Percentiles rank a stretch among this genome's conserved stretches.
Conservation (phyloP, 2,797 vertebrate genomes). For the Tenualosa thibaudeaui region DNA sequence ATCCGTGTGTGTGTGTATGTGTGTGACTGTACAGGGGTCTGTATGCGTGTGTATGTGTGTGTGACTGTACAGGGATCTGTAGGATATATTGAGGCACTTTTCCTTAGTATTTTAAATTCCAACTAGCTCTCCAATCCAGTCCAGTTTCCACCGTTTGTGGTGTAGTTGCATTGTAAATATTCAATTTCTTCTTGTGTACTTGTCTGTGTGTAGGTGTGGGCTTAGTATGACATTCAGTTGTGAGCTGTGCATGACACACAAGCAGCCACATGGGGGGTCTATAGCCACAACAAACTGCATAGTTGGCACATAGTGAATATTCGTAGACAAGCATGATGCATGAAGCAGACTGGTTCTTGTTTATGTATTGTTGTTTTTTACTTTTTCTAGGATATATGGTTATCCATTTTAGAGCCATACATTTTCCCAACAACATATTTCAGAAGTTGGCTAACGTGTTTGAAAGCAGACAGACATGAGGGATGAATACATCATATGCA, state of each 20-base stretch:
- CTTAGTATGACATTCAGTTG: too few relatives aligned
- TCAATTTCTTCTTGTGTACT: too few relatives aligned
- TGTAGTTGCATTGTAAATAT: too few relatives aligned
- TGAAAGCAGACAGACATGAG: constrained; percentile 38
- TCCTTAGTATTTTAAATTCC: too few relatives aligned
- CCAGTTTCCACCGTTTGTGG: too few relatives aligned
- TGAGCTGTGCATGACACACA: background rate
- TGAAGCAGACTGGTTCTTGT: constrained; percentile 16
- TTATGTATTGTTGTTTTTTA: constrained; percentile 8
- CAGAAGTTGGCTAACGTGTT: constrained; percentile 34
- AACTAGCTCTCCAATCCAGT: too few relatives aligned
- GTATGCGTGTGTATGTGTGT: too few relatives aligned
- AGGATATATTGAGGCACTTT: too few relatives aligned
- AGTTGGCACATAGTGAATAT: background rate
- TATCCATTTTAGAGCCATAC: constrained; percentile 36
- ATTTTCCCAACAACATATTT: constrained; percentile 36
- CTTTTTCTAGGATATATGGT: constrained; percentile 30
- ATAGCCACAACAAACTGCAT: background rate
- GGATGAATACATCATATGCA: constrained; percentile 32
- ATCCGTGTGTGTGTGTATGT: too few relatives aligned
- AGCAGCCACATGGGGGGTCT: background rate
- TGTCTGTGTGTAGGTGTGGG: too few relatives aligned
- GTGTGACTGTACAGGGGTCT: too few relatives aligned
- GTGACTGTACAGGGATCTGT: too few relatives aligned
- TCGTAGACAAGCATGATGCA: background rate